Conservation (phyloP, 1,140 invertebrate genomes). For the Drosophila parabipectinata region DNA sequence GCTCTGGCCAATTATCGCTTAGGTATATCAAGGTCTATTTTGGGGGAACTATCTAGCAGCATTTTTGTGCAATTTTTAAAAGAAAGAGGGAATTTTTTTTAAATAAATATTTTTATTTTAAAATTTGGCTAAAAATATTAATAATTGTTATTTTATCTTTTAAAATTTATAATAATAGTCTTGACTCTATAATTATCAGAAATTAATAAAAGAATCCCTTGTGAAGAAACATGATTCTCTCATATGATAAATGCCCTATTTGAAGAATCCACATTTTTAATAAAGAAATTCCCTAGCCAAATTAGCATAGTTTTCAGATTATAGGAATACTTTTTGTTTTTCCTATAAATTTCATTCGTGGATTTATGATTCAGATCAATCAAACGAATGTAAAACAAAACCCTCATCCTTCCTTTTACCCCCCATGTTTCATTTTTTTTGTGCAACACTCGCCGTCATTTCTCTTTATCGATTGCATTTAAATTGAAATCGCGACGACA, state of each 20-base stretch:
- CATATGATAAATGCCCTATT: no score
- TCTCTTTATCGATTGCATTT: conserved; percentile 52
- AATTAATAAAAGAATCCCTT: no score
- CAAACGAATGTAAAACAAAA: background rate
- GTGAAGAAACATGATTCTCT: no score
- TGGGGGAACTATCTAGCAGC: no score
- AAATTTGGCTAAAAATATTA: no score
- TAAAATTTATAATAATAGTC: no score
- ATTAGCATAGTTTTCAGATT: background rate
- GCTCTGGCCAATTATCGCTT: conserved; percentile 44
- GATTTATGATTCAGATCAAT: conserved; percentile 21
- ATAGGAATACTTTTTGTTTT: background rate
- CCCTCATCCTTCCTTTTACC: background rate
- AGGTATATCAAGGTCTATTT: conserved; percentile 28
- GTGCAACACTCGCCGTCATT: conserved; percentile 16
- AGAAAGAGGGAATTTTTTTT: no score
- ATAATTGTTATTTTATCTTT: no score
- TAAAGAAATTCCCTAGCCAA: background rate
- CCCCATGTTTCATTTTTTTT: background rate
- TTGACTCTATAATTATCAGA: no score
- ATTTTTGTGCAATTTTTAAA: no score
- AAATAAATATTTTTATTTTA: no score
- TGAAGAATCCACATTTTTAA: no score
- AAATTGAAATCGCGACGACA: conserved; percentile 53
- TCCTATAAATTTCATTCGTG: background rate